phyloP scores from a whole-genome alignment of 2,797 vertebrate species.

The Eremophila alpestris region DNA sequence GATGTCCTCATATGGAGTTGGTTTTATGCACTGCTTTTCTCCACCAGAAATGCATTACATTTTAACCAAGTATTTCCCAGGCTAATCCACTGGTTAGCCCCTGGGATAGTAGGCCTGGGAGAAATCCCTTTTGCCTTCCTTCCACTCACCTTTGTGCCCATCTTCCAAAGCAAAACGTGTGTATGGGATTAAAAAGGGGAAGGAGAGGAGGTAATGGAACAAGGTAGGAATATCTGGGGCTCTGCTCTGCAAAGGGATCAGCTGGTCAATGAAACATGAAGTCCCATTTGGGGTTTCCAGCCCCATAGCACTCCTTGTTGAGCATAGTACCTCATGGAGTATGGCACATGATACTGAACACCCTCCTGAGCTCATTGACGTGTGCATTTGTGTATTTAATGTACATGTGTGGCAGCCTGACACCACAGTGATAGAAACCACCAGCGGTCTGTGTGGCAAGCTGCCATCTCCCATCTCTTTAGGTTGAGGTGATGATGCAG shows the following conservation, averaged over 20 bases:
- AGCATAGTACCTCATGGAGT: neutral
- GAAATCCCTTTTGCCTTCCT: neutral
- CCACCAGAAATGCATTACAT: neutral
- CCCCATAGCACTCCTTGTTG: neutral
- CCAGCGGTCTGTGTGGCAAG: neutral
- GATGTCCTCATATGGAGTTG: neutral
- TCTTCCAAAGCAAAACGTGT: neutral
- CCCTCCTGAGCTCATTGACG: neutral
- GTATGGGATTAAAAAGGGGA: neutral
- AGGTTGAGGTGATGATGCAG: neutral
- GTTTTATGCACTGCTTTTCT: neutral
- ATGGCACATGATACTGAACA: neutral
- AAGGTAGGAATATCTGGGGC: neutral
- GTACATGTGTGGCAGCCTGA: neutral
- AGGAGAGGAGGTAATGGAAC: rapidly evolving
- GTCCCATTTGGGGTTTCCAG: neutral
- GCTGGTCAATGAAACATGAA: neutral
- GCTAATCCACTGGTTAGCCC: neutral
- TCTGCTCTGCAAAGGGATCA: neutral
- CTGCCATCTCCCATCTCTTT: neutral
- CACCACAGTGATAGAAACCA: neutral
- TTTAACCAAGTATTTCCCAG: neutral
- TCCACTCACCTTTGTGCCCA: neutral
- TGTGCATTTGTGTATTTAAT: neutral
- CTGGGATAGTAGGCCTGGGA: neutral